Percentiles rank a stretch among this genome's conserved stretches.
Evolutionary conservation across 2,888 invertebrate species (phyloP).

Genomic region (Coelopa pilipes): DNA sequence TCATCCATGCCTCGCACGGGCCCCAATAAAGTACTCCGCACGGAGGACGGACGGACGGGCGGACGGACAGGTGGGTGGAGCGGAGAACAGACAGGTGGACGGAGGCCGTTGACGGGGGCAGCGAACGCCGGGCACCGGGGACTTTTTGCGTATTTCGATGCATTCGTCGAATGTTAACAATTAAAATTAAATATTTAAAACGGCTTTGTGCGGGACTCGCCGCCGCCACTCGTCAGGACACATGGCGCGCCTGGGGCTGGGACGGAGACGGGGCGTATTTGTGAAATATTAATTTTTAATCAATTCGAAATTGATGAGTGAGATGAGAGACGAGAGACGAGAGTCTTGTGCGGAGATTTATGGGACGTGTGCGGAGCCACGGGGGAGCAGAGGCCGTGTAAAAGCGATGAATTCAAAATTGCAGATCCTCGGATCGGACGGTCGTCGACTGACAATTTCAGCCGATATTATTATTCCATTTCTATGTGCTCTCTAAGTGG

Average conservation of each 20-base stretch:
- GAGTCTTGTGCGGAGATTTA: neutral
- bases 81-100: neutral
- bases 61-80: neutral
- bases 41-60: neutral
- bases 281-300: slow-evolving; percentile 9
- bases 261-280: neutral
- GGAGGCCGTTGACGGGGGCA: neutral
- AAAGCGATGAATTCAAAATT: too few relatives aligned
- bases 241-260: neutral
- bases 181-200: slow-evolving; percentile 46
- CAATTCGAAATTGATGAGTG: slow-evolving; percentile 12
- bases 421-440: too few relatives aligned
- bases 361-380: neutral
- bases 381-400: too few relatives aligned
- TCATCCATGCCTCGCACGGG: slow-evolving; percentile 5
- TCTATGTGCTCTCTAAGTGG: too few relatives aligned
- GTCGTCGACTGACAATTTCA: too few relatives aligned
- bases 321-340: too few relatives aligned
- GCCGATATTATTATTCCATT: too few relatives aligned
- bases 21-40: neutral
- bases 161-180: slow-evolving; percentile 45
- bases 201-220: slow-evolving; percentile 35
- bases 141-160: slow-evolving; percentile 15
- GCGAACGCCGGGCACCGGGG: too few relatives aligned
- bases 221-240: slow-evolving; percentile 7